Base-by-base conservation (phyloP, 2,113 vertebrate species). In the Malurus elegans region DNA sequence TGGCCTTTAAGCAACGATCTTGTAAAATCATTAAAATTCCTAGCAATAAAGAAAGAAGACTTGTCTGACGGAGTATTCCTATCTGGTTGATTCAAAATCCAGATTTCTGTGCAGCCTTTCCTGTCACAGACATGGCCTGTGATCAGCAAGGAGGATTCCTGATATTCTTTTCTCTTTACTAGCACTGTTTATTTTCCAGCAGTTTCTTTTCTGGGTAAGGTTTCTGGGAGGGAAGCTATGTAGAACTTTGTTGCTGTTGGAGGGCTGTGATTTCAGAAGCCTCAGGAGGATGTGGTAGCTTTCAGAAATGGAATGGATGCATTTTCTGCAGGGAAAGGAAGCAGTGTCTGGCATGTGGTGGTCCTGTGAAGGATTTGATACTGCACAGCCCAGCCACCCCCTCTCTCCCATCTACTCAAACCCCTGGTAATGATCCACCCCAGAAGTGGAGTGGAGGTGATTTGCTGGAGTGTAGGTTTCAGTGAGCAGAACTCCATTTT, bases 21-120 rank as follows among this genome's bases (percentile, higher is more conserved):
- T 94, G 74, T 70, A 95, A 91, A 93, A 65, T 25, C 57, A 44
- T 94, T 88, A 86, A 61, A 69, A 76, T 73, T 73, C 36, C 10
- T 19, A 56, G 38, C 78, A 85, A 23, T 88, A 79, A 85, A 88
- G 60, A 71, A 91, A 45, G 23, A 53, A 57, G 24, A 17, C 42
- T 79, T 82, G 64, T 88, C 26, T 82, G 74, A 70, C 38, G 23
- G 34, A 48, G 19, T 19, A 62, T 82, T 95, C 57, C 45, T 44
- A 26, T 70, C 32, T 62, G 32, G 11, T 62, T 92, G 69, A 75
- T 61, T 93, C 54, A 90, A 90, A 92, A 82, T 81, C 36, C 93
- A 85, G 80, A 53, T 81, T 90, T 32, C 53, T 65, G 14, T 60
- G n/a, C 48, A 89, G 28, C 25, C 32, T 74, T 56, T 62, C 28